Evolutionary conservation across 1,140 invertebrate species (phyloP).

Genomic region (Sycophaga agraensis): DNA sequence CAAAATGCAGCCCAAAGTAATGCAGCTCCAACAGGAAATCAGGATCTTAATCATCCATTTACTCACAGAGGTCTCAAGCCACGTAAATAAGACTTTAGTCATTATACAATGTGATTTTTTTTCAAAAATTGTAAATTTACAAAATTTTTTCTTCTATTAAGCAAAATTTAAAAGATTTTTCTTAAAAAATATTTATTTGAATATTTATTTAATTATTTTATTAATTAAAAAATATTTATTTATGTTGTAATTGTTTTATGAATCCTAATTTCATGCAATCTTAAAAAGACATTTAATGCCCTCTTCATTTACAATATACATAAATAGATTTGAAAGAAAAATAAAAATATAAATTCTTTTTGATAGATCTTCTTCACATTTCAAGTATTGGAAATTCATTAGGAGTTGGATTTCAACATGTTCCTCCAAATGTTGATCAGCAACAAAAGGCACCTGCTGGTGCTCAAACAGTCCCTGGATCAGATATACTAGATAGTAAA

Average conservation of each 20-base stretch:
- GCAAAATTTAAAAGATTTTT: too few species aligned
- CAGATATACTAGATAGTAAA: slow-evolving; percentile 84
- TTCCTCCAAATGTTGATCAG: slow-evolving; percentile 40
- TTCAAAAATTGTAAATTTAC: not conserved
- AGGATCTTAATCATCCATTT: slow-evolving; percentile 69
- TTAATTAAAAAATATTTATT: too few species aligned
- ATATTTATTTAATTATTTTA: too few species aligned
- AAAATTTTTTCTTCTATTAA: not conserved
- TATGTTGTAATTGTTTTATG: too few species aligned
- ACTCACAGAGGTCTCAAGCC: slow-evolving; percentile 70
- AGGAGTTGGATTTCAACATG: slow-evolving; percentile 53
- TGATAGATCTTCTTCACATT: slow-evolving; percentile 80
- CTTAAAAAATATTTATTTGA: not conserved
- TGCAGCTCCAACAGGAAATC: slow-evolving; percentile 61
- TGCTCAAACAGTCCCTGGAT: slow-evolving; percentile 59
- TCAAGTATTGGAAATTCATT: slow-evolving; percentile 74
- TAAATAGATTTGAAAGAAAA: too few species aligned
- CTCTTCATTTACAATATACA: too few species aligned
- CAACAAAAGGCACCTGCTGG: slow-evolving; percentile 37
- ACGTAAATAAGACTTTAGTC: slow-evolving; percentile 48
- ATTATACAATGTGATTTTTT: slow-evolving; percentile 26
- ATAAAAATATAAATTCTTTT: slow-evolving; percentile 13
- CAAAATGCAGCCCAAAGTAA: slow-evolving; percentile 52
- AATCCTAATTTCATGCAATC: not conserved
- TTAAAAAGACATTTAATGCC: too few species aligned